Evolutionary conservation across 2,113 vertebrate species (phyloP).

Genomic region (Seriola dumerili): DNA sequence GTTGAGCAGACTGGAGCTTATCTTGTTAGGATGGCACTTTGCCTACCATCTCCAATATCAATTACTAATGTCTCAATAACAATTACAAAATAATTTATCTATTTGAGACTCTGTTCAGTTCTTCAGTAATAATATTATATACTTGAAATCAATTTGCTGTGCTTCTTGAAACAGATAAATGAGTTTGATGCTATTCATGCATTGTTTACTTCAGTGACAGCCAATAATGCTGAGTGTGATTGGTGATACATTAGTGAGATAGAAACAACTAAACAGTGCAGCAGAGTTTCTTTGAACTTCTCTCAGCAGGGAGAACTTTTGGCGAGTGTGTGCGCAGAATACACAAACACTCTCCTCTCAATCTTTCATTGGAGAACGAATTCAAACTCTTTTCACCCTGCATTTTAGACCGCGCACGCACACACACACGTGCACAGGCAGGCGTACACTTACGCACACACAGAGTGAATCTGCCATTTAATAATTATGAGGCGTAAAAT

Average conservation of each 20-base stretch:
- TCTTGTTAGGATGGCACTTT: conserved; percentile 75
- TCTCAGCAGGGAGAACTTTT: conserved; percentile 65
- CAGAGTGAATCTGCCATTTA: conserved; percentile 82
- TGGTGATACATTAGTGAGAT: conserved; percentile 53
- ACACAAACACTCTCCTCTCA: conserved; percentile 60
- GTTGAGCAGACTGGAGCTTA: conserved; percentile 86
- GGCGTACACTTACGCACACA: conserved; percentile 18
- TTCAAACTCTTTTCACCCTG: conserved; percentile 61
- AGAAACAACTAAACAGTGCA: conserved; percentile 38
- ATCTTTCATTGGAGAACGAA: conserved; percentile 66
- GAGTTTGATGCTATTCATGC: conserved; percentile 51
- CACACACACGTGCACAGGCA: conserved; percentile 14
- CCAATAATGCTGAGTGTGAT: conserved; percentile 55
- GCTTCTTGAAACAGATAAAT: conserved; percentile 60
- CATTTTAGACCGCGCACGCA: conserved; percentile 59
- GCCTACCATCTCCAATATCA: conserved; percentile 67
- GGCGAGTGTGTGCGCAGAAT: conserved; percentile 50
- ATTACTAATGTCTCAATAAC: conserved; percentile 68
- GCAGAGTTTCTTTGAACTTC: conserved; percentile 48
- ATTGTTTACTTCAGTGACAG: conserved; percentile 60
- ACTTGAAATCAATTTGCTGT: conserved; percentile 66
- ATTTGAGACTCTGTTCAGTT: conserved; percentile 45
- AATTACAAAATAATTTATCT: conserved; percentile 59
- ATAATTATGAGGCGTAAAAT: conserved; percentile 87
- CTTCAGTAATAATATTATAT: conserved; percentile 41